Conservation (phyloP, 2,888 invertebrate species). For the Cheilosia pagana region DNA sequence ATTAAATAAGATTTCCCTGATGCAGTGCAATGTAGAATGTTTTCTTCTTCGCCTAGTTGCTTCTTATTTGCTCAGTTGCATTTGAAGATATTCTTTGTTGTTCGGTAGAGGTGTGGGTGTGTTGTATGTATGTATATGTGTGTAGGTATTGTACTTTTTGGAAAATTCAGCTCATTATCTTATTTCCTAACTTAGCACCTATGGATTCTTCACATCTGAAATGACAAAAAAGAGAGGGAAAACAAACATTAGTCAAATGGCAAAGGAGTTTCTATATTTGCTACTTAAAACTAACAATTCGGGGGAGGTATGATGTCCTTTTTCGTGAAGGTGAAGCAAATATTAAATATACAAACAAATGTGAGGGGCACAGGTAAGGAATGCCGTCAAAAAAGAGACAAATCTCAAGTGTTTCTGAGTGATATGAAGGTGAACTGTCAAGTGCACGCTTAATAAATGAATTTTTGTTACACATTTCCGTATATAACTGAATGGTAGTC, state of each 20-base stretch:
- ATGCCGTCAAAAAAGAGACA: too few relatives aligned
- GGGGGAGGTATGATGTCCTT: too few relatives aligned
- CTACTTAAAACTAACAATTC: neutral
- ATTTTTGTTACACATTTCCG: too few relatives aligned
- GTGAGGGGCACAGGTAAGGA: too few relatives aligned
- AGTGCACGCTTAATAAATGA: too few relatives aligned
- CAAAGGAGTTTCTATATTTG: neutral
- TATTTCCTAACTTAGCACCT: conserved; percentile 83
- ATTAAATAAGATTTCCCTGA: conserved; percentile 69
- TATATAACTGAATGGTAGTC: too few relatives aligned
- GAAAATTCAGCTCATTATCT: conserved; percentile 77
- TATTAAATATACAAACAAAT: neutral
- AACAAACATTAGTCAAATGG: conserved; percentile 14
- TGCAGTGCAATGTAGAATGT: conserved; percentile 69
- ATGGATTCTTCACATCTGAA: conserved; percentile 83
- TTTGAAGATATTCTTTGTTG: conserved; percentile 49
- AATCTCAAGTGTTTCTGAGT: too few relatives aligned
- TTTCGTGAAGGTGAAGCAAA: neutral
- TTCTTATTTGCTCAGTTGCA: conserved; percentile 39
- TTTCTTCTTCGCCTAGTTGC: conserved; percentile 10
- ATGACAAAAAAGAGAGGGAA: conserved; percentile 74
- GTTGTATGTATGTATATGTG: conserved; percentile 53
- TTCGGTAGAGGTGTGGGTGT: conserved; percentile 38
- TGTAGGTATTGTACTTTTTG: conserved; percentile 72
- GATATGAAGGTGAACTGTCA: too few relatives aligned